phyloP scores from a whole-genome alignment of 2,797 vertebrate species.

The Micrastur ruficollis region DNA sequence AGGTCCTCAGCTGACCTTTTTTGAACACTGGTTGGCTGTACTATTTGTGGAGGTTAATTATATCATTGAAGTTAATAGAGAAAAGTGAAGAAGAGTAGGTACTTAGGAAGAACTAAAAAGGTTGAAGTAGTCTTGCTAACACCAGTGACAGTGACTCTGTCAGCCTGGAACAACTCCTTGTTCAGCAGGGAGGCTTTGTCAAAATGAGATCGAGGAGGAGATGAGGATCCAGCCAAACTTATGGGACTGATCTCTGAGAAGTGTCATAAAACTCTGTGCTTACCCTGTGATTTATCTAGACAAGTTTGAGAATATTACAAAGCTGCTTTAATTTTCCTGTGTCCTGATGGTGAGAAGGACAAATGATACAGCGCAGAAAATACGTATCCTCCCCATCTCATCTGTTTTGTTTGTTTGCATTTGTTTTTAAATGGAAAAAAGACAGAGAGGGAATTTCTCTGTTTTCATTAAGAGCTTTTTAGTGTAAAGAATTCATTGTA shows the following conservation, averaged over 20 bases:
- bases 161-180: background rate
- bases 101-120: background rate
- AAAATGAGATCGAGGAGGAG: background rate
- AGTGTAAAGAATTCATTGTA: background rate
- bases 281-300: constrained; percentile 8
- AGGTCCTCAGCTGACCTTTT: background rate
- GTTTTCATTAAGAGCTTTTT: background rate
- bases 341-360: background rate
- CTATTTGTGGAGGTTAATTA: background rate
- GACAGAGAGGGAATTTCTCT: background rate
- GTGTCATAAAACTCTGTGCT: background rate
- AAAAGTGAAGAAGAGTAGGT: background rate
- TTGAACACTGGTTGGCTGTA: background rate
- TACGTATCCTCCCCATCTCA: background rate
- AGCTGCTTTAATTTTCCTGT: constrained; percentile 3
- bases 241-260: background rate
- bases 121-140: background rate
- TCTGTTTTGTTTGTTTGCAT: background rate
- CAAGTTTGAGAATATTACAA: background rate
- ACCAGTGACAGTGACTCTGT: background rate
- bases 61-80: background rate
- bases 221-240: background rate
- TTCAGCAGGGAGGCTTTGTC: background rate
- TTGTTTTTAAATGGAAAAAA: background rate
- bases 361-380: constrained; percentile 10